phyloP scores from a whole-genome alignment of 2,888 invertebrate species.

The Melieria omissa region DNA sequence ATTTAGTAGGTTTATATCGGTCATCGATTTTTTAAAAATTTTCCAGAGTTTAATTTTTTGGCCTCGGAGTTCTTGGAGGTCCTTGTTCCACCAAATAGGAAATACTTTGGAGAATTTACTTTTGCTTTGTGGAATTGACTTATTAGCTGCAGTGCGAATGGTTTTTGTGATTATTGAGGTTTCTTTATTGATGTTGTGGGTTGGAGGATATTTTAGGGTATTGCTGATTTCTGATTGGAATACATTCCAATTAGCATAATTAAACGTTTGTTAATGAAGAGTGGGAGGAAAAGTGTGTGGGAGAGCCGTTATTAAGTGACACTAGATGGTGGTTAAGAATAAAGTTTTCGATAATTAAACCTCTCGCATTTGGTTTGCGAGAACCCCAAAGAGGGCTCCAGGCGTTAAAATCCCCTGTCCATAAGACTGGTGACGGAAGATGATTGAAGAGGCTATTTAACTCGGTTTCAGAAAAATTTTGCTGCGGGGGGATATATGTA shows the following conservation, averaged over 20 bases:
- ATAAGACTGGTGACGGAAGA: background rate
- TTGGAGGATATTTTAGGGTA: background rate
- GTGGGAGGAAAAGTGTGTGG: background rate
- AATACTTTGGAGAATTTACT: background rate
- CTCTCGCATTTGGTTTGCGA: background rate
- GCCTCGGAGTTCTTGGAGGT: conserved; percentile 1
- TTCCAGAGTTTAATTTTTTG: background rate
- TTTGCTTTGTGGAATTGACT: conserved; percentile 6
- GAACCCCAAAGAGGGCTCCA: conserved; percentile 11
- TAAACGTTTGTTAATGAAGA: background rate
- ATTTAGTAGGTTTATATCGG: background rate
- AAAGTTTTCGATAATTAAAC: background rate
- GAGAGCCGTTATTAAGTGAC: background rate
- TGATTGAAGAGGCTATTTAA: background rate
- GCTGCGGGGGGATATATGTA: background rate
- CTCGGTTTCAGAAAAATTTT: conserved; percentile 7
- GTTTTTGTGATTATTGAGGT: too few relatives aligned
- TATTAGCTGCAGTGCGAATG: conserved; percentile 1
- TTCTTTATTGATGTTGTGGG: background rate
- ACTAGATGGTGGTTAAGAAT: background rate
- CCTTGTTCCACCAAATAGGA: conserved; percentile 10
- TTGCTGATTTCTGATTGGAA: conserved; percentile 1
- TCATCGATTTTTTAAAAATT: background rate
- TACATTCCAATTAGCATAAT: background rate
- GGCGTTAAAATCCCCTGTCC: background rate